Evolutionary conservation across 1,140 invertebrate genomes (phyloP).

Genomic region (Hyles vespertilio): DNA sequence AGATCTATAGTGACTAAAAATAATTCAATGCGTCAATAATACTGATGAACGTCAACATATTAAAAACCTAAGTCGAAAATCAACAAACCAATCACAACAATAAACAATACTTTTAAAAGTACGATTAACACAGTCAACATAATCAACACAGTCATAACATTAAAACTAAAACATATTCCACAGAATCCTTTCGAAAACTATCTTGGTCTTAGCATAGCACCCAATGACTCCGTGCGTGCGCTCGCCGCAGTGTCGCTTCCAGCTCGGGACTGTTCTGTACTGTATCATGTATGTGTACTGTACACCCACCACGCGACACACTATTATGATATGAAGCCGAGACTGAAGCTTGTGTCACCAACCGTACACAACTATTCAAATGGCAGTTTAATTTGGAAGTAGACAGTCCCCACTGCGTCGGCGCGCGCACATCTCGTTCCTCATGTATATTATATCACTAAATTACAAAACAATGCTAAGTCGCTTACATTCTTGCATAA

Average conservation of each 20-base stretch:
- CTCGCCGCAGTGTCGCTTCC: not conserved
- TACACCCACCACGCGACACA: not conserved
- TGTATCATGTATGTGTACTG: constrained; percentile 1
- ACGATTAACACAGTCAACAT: constrained; percentile 3
- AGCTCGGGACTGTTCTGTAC: not conserved
- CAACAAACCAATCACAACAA: too few relatives aligned
- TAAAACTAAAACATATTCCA: not conserved
- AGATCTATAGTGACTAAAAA: not conserved
- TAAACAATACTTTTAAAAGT: too few relatives aligned
- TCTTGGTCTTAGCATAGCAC: constrained; percentile 62
- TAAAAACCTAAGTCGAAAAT: too few relatives aligned
- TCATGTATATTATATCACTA: constrained; percentile 16
- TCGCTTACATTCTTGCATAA: constrained; percentile 5
- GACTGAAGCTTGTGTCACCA: too few relatives aligned
- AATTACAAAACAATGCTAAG: constrained; percentile 19
- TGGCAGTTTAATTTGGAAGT: too few relatives aligned
- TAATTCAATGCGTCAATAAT: constrained; percentile 1
- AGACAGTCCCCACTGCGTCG: not conserved
- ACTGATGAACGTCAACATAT: constrained; percentile 4
- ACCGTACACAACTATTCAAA: too few relatives aligned
- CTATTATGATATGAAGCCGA: too few relatives aligned
- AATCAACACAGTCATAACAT: not conserved
- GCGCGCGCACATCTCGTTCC: constrained; percentile 7
- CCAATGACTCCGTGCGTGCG: constrained; percentile 26
- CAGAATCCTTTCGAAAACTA: constrained; percentile 23